Percentiles rank a stretch among this genome's conserved stretches.
Evolutionary conservation across 2,797 vertebrate species (phyloP).

Genomic region (Ataeniobius toweri): DNA sequence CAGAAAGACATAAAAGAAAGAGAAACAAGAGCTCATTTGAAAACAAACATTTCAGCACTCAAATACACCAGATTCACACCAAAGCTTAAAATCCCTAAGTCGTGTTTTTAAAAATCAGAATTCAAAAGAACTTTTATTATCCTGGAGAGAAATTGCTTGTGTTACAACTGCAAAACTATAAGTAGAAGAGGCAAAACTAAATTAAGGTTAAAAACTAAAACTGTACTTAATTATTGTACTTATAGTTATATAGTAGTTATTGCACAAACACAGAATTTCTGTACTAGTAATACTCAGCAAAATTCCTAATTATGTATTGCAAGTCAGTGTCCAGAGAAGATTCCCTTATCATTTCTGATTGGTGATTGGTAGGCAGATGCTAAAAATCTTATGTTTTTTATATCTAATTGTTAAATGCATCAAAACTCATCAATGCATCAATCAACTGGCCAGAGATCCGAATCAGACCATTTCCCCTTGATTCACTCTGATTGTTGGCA

Average conservation of each 20-base stretch:
- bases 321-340: neutral
- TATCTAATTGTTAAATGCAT: neutral
- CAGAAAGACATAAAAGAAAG: slow-evolving; percentile 2
- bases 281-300: neutral
- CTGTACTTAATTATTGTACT: neutral
- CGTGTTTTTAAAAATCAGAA: neutral
- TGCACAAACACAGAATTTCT: neutral
- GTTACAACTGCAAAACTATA: neutral
- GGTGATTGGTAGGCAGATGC: too few relatives aligned
- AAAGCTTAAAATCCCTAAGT: slow-evolving; percentile 22
- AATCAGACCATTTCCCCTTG: neutral
- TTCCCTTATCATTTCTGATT: too few relatives aligned
- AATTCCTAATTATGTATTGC: neutral
- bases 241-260: neutral
- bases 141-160: neutral
- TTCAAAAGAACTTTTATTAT: neutral
- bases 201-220: neutral
- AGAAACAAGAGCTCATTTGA: neutral
- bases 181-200: too few relatives aligned
- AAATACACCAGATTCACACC: slow-evolving; percentile 19
- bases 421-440: neutral
- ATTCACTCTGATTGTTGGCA: neutral
- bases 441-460: neutral
- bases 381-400: neutral
- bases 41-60: slow-evolving; percentile 8